Conservation (phyloP, 2,113 vertebrate genomes). For the Orientallactaga bullata region DNA sequence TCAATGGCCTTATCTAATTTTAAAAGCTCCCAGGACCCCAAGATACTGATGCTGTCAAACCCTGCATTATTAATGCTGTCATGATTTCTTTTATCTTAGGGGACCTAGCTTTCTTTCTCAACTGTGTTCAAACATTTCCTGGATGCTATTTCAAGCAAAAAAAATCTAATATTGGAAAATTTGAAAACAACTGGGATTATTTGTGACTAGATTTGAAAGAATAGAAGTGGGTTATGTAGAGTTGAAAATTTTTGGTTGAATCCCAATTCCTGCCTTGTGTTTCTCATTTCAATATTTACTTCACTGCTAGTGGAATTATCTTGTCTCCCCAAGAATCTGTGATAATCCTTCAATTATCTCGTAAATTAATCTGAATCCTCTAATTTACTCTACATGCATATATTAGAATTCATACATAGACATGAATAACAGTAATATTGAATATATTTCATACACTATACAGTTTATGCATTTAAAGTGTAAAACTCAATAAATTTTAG, state of each 20-base stretch:
- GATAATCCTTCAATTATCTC: neutral
- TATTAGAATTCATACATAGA: neutral
- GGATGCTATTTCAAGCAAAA: constrained; percentile 60
- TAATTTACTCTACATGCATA: constrained; percentile 5
- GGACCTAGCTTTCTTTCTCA: constrained; percentile 52
- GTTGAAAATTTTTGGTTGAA: constrained; percentile 9
- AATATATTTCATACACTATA: constrained; percentile 6
- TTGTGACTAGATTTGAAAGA: constrained; percentile 18
- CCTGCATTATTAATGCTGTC: constrained; percentile 43
- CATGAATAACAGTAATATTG: neutral
- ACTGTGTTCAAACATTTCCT: constrained; percentile 42
- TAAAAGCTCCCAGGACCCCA: constrained; percentile 66
- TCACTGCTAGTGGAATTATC: neutral
- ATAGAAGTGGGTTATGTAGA: constrained; percentile 19
- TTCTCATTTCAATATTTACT: constrained; percentile 5
- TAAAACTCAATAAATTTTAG: neutral
- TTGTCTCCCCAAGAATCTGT: neutral
- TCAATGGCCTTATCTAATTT: constrained; percentile 58
- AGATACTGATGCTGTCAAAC: constrained; percentile 30
- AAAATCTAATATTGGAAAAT: constrained; percentile 15
- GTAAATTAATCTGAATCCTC: neutral
- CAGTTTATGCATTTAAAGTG: constrained; percentile 5
- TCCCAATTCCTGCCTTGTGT: neutral
- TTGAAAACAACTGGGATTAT: constrained; percentile 36
- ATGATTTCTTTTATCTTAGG: constrained; percentile 74